Base-by-base conservation (phyloP, 2,888 invertebrate species). In the Amiota mariae region DNA sequence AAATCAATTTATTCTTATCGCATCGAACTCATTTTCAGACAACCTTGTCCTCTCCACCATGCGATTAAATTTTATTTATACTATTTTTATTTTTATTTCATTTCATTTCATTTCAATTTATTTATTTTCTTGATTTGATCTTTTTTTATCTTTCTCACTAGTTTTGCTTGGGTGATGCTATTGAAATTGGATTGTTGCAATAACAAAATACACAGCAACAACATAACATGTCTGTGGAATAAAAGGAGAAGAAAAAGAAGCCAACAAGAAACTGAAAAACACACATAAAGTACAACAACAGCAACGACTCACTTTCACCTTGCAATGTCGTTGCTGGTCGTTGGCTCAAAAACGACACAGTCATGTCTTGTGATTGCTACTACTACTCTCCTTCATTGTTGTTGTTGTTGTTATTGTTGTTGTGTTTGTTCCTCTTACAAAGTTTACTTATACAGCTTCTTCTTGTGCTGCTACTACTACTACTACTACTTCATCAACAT, bases 271-370 rank as follows among this genome's bases (percentile, higher is more conserved):
- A 54, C 56, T 15, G 36, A 15, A 61, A 10, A 51, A 68, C 71
- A 70, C 71, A 72, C 48, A 67, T 78, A n/a, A n/a, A n/a, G n/a
- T n/a, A 75, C 77, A 77, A 70, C 82, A 74, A 77, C 77, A 73
- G 74, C 79, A 76, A 77, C 85, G 82, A 82, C 85, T 89, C 87
- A 89, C 89, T 89, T 89, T 89, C 89, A 89, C 89, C 89, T 89
- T 89, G 88, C 89, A 89, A 89, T 89, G 89, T 85, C 89, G 88
- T 89, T 85, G 89, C 87, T 87, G 89, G 89, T 89, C 88, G 87
- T 88, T 87, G 87, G 84, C 88, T 86, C 86, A 87, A 79, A 36
- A 86, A 85, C 76, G 84, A 80, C 81, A 36, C 36, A 36, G 36
- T 36, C 36, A 36, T 83, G 78, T 77, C 73, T 73, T 72, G 64